A percentile compares a stretch with the other conserved stretches of the same genome.
Evolutionary conservation across 2,797 vertebrate species (phyloP).

Genomic region (Nannoperca obscura): DNA sequence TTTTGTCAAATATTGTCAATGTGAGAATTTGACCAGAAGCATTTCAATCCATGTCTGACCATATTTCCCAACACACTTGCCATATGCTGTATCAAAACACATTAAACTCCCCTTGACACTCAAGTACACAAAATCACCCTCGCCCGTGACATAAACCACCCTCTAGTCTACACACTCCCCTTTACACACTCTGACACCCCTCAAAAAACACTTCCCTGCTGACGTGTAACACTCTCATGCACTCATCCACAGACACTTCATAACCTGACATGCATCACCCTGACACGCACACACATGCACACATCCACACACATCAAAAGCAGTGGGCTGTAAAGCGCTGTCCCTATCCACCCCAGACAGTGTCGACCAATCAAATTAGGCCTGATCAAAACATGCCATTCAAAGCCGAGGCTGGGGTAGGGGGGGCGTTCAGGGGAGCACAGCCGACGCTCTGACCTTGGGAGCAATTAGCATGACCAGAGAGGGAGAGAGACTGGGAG

Average conservation of each 20-base stretch:
- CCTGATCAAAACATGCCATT: conserved; percentile 88
- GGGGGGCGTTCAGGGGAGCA: conserved; percentile 67
- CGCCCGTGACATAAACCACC: conserved; percentile 74
- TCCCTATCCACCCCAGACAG: conserved; percentile 80
- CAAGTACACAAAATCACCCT: conserved; percentile 79
- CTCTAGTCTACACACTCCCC: conserved; percentile 69
- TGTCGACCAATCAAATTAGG: conserved; percentile 87
- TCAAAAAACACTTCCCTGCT: conserved; percentile 82
- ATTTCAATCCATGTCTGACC: conserved; percentile 60
- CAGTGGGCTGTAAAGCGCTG: conserved; percentile 83
- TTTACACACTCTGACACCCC: conserved; percentile 82
- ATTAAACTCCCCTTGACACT: conserved; percentile 80
- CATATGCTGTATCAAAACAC: conserved; percentile 79
- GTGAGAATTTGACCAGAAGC: conserved; percentile 46
- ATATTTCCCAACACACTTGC: conserved; percentile 66
- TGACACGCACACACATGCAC: conserved; percentile 74
- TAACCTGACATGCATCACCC: conserved; percentile 83
- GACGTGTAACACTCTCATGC: conserved; percentile 80
- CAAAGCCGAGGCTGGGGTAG: conserved; percentile 73
- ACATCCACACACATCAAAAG: conserved; percentile 79
- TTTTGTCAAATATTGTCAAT: conserved; percentile 44
- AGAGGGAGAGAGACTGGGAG: conserved; percentile 62
- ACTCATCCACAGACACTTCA: conserved; percentile 81
- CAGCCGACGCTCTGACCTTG: conserved; percentile 83
- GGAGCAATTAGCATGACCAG: conserved; percentile 88